Conservation (phyloP, 92 coral and sea anemone species). For the Zoanthus solanderi region DNA sequence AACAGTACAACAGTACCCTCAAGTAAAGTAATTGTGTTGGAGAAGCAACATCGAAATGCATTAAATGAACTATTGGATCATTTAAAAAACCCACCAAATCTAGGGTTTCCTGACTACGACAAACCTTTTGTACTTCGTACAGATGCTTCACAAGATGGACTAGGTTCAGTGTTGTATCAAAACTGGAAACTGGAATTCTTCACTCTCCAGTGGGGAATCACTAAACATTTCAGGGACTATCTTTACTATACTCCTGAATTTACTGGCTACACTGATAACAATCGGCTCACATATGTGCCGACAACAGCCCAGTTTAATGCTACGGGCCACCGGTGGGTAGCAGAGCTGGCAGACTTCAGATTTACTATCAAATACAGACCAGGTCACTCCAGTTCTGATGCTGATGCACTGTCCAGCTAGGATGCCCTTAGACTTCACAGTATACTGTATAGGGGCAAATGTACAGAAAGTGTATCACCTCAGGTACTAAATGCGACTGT, state of each 20-base stretch:
- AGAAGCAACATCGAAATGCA: constrained; percentile 37
- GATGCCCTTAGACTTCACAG: constrained; percentile 42
- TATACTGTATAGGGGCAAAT: constrained; percentile 16
- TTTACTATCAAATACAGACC: constrained; percentile 55
- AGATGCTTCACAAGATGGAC: too few relatives aligned
- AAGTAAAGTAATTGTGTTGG: too few relatives aligned
- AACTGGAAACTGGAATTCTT: too few relatives aligned
- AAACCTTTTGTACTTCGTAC: too few relatives aligned
- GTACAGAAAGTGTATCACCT: constrained; percentile 43
- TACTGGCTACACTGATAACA: too few relatives aligned
- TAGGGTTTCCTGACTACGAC: background rate
- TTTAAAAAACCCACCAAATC: constrained; percentile 56
- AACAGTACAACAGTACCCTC: too few relatives aligned
- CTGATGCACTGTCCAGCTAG: constrained; percentile 42
- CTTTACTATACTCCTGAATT: too few relatives aligned
- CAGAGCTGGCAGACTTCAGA: background rate
- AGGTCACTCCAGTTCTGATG: constrained; percentile 30
- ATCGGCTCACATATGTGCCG: too few relatives aligned
- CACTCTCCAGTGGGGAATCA: too few relatives aligned
- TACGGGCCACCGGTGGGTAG: background rate
- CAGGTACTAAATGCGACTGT: constrained; percentile 37
- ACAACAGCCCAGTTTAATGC: too few relatives aligned
- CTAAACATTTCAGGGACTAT: too few relatives aligned
- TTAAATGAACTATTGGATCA: constrained; percentile 47
- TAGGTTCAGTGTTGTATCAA: too few relatives aligned